Evolutionary conservation across 2,888 invertebrate species (phyloP), one percentile per base, ranked within the genome.

Genomic region (Emmelina monodactyla): DNA sequence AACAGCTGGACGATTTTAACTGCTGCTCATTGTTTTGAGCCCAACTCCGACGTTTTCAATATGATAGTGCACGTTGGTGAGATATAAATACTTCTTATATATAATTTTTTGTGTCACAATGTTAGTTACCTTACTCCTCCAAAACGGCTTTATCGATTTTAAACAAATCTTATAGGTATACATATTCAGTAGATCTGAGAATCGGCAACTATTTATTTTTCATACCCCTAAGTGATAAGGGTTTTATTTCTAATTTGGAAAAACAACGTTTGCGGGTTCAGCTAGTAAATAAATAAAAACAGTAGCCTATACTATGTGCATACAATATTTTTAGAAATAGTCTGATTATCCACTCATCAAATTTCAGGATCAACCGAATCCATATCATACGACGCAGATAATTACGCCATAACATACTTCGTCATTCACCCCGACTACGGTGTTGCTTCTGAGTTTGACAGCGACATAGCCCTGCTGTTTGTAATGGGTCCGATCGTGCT

Each of bases 21-120:
- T 0, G 58, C 72, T 1, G 73, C 63, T 0, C 73, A 75, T 42
- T 75, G 75, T 35, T 58, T 75, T 14, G 60, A 60, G 15, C 34
- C 36, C 2, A 67, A 64, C 37, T 47, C 44, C 9, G 46, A 65
- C 22, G 33, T 46, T 2, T 33, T 47, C 0, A 49, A 63, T 5
- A 66, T 73, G 54, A 41, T 44, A 4, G 36, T 73, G 22, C 60
- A 61, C 51, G 49, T 55, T 9, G 70, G 72, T 70, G 44, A 58
- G 64, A 37, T 6, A 19, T 19, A 9, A 9, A 6, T 19, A 19
- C 5, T 9, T 6, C 5, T 19, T 9, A 19, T 19, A 19, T 5
- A 19, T 6, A 19, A 19, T 5, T 19, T n/a, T n/a, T n/a, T n/a
- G n/a, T n/a, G n/a, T n/a, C n/a, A n/a, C n/a, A n/a, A n/a, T n/a